Percentiles rank a stretch among this genome's conserved stretches.
These are phyloP conservation scores for Phenganax stokvisi DNA, from an alignment of 92 coral and sea anemone species.

Conservation along the genomic window DNA sequence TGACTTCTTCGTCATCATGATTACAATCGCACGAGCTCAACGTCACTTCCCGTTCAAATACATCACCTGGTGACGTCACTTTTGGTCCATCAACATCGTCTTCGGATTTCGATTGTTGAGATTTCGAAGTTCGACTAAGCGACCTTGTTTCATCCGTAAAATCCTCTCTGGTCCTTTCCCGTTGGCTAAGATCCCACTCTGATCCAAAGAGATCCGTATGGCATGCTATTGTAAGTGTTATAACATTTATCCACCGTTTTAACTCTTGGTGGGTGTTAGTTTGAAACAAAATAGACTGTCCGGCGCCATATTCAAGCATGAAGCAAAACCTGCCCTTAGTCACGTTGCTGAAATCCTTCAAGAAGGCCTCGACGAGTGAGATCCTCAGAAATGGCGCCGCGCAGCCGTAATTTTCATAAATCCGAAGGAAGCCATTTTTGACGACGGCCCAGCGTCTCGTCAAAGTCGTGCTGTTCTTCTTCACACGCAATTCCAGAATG, in stretches of 20 bases:
- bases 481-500: conserved; percentile 18
- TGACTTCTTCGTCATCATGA: conserved; percentile 10
- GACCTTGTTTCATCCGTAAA: not conserved
- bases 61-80: conserved; percentile 8
- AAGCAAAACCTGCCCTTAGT: conserved; percentile 42
- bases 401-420: conserved; percentile 61
- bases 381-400: conserved; percentile 40
- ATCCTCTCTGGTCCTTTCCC: conserved; percentile 34
- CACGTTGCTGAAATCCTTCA: conserved; percentile 31
- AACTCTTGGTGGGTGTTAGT: conserved; percentile 76
- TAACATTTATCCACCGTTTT: conserved; percentile 87
- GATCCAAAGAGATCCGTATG: conserved; percentile 55
- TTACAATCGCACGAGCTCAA: not conserved
- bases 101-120: not conserved
- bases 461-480: conserved; percentile 25
- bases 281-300: conserved; percentile 56
- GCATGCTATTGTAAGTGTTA: conserved; percentile 48
- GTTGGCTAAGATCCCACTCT: conserved; percentile 49
- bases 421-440: conserved; percentile 58
- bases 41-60: conserved; percentile 12
- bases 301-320: conserved; percentile 61
- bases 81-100: conserved; percentile 25
- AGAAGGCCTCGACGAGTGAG: conserved; percentile 31
- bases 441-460: conserved; percentile 41
- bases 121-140: not conserved